Percentiles rank a stretch among this genome's conserved stretches.
Conservation (phyloP, 2,113 vertebrate species). For the Percopsis transmontana region DNA sequence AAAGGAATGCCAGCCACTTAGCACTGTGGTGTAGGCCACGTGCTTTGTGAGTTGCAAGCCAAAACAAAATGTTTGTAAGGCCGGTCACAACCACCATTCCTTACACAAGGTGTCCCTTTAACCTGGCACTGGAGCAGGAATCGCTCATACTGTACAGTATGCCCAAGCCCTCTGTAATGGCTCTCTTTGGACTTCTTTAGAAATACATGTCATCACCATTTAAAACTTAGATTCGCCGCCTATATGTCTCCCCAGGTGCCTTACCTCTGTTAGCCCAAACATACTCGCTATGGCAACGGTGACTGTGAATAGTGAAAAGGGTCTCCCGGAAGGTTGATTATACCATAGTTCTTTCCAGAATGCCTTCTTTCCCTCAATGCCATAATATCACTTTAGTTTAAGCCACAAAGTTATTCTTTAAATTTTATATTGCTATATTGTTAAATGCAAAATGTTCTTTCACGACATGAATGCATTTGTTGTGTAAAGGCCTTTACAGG, state of each 20-base stretch:
- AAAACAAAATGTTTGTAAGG: too few species aligned
- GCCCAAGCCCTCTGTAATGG: conserved; percentile 33
- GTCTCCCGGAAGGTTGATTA: conserved; percentile 43
- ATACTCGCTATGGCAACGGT: conserved; percentile 71
- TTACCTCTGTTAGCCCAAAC: conserved; percentile 56
- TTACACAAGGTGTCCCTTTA: not conserved
- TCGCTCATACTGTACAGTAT: conserved; percentile 33
- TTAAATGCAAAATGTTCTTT: too few species aligned
- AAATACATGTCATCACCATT: conserved; percentile 32
- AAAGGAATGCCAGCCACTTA: too few species aligned
- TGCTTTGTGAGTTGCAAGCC: too few species aligned
- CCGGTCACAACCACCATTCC: too few species aligned
- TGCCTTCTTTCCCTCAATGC: too few species aligned
- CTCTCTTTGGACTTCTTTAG: conserved; percentile 10
- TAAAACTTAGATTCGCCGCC: conserved; percentile 27
- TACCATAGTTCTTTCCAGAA: conserved; percentile 27
- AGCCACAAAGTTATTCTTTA: too few species aligned
- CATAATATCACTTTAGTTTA: conserved; percentile 24
- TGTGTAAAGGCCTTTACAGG: too few species aligned
- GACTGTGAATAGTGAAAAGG: conserved; percentile 48
- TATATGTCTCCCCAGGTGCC: conserved; percentile 46
- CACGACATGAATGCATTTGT: too few species aligned
- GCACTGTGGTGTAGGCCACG: too few species aligned
- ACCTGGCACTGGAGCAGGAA: conserved; percentile 20
- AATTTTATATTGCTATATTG: too few species aligned